Evolutionary conservation across 2,888 invertebrate genomes (phyloP).

Genomic region (Euproctis similis): DNA sequence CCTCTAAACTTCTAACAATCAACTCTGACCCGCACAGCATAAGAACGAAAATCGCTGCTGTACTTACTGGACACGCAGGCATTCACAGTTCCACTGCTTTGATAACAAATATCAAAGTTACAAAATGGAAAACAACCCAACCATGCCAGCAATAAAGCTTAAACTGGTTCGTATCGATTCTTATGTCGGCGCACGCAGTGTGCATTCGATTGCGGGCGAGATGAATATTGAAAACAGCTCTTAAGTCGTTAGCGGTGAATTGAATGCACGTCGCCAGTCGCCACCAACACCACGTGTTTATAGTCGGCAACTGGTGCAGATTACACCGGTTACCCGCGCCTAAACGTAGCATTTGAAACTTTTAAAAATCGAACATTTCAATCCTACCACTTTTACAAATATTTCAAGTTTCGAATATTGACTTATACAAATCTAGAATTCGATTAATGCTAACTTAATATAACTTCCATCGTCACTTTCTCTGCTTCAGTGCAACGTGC

Average conservation of each 20-base stretch:
- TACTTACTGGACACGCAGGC: too few relatives aligned
- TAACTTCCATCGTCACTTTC: too few relatives aligned
- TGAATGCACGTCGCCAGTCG: slow-evolving; percentile 46
- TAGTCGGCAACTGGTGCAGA: slow-evolving; percentile 52
- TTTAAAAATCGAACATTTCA: slow-evolving; percentile 28
- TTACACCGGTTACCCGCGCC: slow-evolving; percentile 42
- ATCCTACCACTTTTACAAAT: too few relatives aligned
- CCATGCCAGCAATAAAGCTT: slow-evolving; percentile 40
- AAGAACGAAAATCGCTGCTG: slow-evolving; percentile 14
- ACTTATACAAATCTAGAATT: too few relatives aligned
- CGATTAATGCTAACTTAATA: too few relatives aligned
- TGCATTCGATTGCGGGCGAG: slow-evolving; percentile 54
- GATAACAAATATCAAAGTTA: slow-evolving; percentile 26
- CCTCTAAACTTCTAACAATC: slow-evolving; percentile 14
- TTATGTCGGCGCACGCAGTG: slow-evolving; percentile 44
- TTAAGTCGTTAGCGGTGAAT: slow-evolving; percentile 54
- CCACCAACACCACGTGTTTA: slow-evolving; percentile 61
- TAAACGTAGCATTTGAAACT: slow-evolving; percentile 57
- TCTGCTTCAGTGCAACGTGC: too few relatives aligned
- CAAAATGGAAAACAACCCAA: slow-evolving; percentile 41
- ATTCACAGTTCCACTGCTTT: too few relatives aligned
- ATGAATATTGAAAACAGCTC: slow-evolving; percentile 67
- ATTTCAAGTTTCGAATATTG: too few relatives aligned
- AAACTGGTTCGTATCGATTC: slow-evolving; percentile 35
- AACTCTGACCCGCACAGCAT: slow-evolving; percentile 21